Percentiles rank a stretch among this genome's conserved stretches.
Evolutionary conservation across 2,113 vertebrate genomes (phyloP).

Genomic region (Caretta caretta): DNA sequence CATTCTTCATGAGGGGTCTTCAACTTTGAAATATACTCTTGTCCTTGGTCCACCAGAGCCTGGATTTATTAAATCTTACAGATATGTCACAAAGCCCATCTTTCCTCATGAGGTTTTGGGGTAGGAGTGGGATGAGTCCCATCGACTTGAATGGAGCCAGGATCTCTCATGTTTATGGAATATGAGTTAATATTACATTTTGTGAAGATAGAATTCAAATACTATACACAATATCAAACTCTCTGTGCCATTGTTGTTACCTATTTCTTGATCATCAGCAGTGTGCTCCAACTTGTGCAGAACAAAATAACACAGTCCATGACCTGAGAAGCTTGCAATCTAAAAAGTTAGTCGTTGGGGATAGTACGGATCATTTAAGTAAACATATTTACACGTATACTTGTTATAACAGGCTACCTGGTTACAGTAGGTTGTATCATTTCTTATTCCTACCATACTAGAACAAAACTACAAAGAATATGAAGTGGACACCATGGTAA

Average conservation of each 20-base stretch:
- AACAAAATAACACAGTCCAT: accelerated
- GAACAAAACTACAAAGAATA: neutral
- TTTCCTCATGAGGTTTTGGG: neutral
- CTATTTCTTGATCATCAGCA: neutral
- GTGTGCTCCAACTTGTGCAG: neutral
- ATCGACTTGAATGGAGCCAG: neutral
- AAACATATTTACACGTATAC: neutral
- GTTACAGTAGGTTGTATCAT: neutral
- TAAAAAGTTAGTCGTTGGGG: neutral
- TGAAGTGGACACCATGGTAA: neutral
- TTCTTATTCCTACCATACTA: neutral
- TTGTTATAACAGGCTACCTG: neutral
- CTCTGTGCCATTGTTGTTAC: neutral
- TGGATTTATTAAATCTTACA: neutral
- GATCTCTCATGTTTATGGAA: neutral
- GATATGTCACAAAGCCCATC: neutral
- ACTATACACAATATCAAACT: neutral
- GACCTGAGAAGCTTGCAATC: neutral
- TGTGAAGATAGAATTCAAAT: neutral
- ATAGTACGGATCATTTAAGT: neutral
- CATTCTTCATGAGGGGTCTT: neutral
- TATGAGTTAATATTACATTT: neutral
- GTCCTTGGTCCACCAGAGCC: neutral
- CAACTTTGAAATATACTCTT: neutral
- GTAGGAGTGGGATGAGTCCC: neutral